Evolutionary conservation across 2,113 vertebrate genomes (phyloP), one percentile per base, ranked within the genome.

Genomic region (Nannobrachium achirus): DNA sequence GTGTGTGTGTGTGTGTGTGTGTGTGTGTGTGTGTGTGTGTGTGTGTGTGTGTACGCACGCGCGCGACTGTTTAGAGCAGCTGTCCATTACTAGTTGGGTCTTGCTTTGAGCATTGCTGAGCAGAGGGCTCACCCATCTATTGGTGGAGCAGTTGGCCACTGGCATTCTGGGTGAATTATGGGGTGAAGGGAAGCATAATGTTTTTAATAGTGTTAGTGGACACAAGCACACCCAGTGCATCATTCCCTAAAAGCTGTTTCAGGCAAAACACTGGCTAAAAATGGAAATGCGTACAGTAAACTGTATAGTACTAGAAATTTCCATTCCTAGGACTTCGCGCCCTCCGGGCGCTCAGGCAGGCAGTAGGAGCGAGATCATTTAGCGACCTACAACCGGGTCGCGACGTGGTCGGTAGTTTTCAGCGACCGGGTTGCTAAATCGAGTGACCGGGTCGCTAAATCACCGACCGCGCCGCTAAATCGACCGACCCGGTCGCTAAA

Each of bases 31-130:
- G 61, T 16, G 66, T 57, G 65, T 56, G 10, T 44, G 20, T 19
- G 44, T 18, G 19, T 9, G 45, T 8, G 33, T 25, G 7, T 15
- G 49, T n/a, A n/a, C n/a, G n/a, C n/a, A n/a, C n/a, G n/a, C n/a
- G n/a, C n/a, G 63, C 78, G 65, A 76, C 65, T 77, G 41, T 56
- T 82, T 16, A 40, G 60, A 67, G 81, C 79, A 87, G 83, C 72
- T 75, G 68, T 73, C 85, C 13, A 63, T 81, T 63, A 56, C 64
- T 41, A 6, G 45, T 6, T 8, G 75, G 67, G 57, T 61, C 52
- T 81, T 71, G 63, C 75, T 83, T 63, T 13, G 42, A 74, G 71
- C 64, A 14, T 15, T 78, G 66, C 67, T 68, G 78, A 67, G 67
- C 71, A 62, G 42, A 44, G 60, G 62, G 52, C 16, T 16, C 1